Evolutionary conservation across 1,140 invertebrate species (phyloP).

Genomic region (Drosophila fuyamai): DNA sequence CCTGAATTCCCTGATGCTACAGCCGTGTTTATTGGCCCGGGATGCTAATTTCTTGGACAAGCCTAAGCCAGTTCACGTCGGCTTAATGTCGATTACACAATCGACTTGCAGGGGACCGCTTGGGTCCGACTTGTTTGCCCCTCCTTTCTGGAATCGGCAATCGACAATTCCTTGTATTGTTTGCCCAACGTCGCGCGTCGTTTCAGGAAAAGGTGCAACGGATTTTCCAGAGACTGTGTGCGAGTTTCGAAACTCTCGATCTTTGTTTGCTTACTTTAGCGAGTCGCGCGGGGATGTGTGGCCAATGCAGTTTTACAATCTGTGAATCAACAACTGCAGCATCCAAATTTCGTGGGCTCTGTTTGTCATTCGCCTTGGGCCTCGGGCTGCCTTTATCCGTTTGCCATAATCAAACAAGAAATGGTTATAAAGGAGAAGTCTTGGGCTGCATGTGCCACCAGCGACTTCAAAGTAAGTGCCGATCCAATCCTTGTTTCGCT

Average conservation of each 20-base stretch:
- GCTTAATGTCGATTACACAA: slow-evolving; percentile 74
- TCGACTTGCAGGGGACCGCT: slow-evolving; percentile 28
- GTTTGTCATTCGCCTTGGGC: slow-evolving; percentile 47
- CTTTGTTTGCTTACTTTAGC: slow-evolving; percentile 54
- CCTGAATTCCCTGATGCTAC: slow-evolving; percentile 2
- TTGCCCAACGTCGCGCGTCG: slow-evolving; percentile 69
- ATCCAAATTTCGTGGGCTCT: slow-evolving; percentile 45
- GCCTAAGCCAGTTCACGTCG: slow-evolving; percentile 59
- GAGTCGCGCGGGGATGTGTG: slow-evolving; percentile 36
- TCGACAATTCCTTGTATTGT: slow-evolving; percentile 51
- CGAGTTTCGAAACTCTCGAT: slow-evolving; percentile 46
- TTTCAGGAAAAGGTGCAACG: slow-evolving; percentile 49
- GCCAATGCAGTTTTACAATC: slow-evolving; percentile 52
- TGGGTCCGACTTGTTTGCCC: slow-evolving; percentile 31
- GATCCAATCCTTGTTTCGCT: slow-evolving; percentile 17
- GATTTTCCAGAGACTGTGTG: slow-evolving; percentile 26
- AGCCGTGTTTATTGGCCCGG: slow-evolving; percentile 25
- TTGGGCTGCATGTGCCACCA: slow-evolving; percentile 50
- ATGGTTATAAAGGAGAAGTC: slow-evolving; percentile 72
- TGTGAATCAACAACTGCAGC: slow-evolving; percentile 46
- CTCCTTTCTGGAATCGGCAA: slow-evolving; percentile 24
- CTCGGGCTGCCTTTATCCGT: slow-evolving; percentile 60
- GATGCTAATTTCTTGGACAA: slow-evolving; percentile 78
- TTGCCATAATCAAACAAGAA: slow-evolving; percentile 78
- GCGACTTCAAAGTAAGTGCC: slow-evolving; percentile 68